These are phyloP conservation scores for Drosophila tani DNA, from an alignment of 1,140 invertebrate species.

Conservation along the genomic window DNA sequence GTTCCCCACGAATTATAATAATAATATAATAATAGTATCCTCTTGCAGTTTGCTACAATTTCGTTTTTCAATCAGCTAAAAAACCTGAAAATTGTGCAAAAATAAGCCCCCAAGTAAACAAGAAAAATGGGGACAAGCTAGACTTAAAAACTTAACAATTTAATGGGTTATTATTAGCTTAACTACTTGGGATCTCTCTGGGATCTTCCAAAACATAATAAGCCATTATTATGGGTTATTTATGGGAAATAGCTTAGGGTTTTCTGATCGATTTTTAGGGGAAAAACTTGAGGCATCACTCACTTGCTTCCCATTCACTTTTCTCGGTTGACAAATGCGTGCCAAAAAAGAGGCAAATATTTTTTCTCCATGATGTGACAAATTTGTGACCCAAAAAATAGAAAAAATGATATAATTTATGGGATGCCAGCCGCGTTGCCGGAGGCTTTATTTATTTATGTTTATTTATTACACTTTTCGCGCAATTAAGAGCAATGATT, in stretches of 20 bases:
- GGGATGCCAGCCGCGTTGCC: constrained; percentile 9
- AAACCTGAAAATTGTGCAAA: constrained; percentile 21
- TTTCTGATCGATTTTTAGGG: constrained; percentile 4
- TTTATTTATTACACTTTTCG: constrained; percentile 77
- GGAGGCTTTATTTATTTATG: constrained; percentile 50
- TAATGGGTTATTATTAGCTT: constrained; percentile 34
- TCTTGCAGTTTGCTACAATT: constrained; percentile 47
- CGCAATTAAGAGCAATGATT: constrained; percentile 71
- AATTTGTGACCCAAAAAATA: constrained; percentile 52
- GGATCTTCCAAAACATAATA: constrained; percentile 27
- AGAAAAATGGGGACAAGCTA: constrained; percentile 39
- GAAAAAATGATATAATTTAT: constrained; percentile 38
- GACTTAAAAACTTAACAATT: constrained; percentile 32
- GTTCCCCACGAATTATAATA: constrained; percentile 32
- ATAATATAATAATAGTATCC: constrained; percentile 19
- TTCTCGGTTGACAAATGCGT: constrained; percentile 31
- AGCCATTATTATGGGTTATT: constrained; percentile 29
- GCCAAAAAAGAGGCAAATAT: constrained; percentile 1
- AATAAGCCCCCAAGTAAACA: constrained; percentile 24
- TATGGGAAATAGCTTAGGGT: constrained; percentile 9
- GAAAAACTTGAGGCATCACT: constrained; percentile 14
- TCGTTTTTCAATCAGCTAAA: constrained; percentile 42
- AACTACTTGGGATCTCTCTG: constrained; percentile 1
- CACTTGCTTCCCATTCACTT: constrained; percentile 29
- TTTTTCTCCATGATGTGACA: constrained; percentile 50